phyloP scores from a whole-genome alignment of 2,797 vertebrate genomes.

The Leuciscus waleckii region DNA sequence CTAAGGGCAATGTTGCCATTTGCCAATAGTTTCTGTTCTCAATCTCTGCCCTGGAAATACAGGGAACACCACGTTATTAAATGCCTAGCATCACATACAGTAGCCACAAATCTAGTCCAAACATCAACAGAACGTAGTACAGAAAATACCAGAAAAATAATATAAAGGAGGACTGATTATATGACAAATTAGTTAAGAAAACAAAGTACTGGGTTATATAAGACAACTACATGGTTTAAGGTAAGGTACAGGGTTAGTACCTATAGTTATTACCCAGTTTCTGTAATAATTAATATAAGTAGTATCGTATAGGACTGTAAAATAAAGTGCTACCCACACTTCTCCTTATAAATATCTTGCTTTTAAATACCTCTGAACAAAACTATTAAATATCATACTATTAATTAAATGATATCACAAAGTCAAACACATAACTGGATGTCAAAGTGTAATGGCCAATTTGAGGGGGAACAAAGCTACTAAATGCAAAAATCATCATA shows the following conservation, averaged over 20 bases:
- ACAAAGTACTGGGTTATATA: not conserved
- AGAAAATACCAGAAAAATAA: not conserved
- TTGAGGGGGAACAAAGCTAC: not conserved
- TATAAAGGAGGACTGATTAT: not conserved
- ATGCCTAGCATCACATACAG: not conserved
- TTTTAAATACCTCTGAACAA: not conserved
- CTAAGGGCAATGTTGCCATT: conserved; percentile 69
- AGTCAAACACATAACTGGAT: not conserved
- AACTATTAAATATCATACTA: not conserved
- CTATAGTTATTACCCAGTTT: too few relatives aligned
- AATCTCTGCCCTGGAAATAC: conserved; percentile 80
- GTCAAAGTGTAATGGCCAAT: not conserved
- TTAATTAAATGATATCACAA: not conserved
- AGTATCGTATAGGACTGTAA: too few relatives aligned
- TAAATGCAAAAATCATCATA: conserved; percentile 68
- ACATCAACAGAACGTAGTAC: not conserved
- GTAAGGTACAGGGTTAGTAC: too few relatives aligned
- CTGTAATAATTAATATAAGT: too few relatives aligned
- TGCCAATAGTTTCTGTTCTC: conserved; percentile 77
- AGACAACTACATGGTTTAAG: too few relatives aligned
- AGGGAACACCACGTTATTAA: conserved; percentile 14
- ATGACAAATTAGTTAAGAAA: not conserved
- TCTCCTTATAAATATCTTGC: not conserved
- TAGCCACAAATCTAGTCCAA: not conserved
- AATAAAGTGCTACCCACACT: not conserved